Evolutionary conservation across 2,888 invertebrate genomes (phyloP), one percentile per base, ranked within the genome.

Genomic region (Epirrita christyi): DNA sequence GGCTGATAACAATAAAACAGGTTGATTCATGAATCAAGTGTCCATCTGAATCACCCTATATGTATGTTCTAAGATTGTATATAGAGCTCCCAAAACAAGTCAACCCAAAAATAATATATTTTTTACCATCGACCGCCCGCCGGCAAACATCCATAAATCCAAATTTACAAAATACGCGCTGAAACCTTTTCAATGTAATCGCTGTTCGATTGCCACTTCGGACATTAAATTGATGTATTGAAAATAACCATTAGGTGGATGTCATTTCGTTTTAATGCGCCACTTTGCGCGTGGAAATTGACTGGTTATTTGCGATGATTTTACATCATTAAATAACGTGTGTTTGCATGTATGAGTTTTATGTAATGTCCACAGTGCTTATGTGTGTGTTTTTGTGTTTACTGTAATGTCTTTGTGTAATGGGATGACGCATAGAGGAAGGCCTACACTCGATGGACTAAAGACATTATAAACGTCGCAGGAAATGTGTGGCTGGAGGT

Each of bases 141-240:
- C 55, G 59, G 59, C 59, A 43, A 54, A 59, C 59, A 59, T 15
- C 4, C 8, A 28, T 11, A 49, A 38, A 13, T 0, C 32, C 14
- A 37, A 50, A 32, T 49, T 36, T 53, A 45, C 59, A 45, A 61
- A 66, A 57, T 69, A 64, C 56, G 50, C 55, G 45, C 41, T 34
- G 51, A 55, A 55, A 29, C 61, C 45, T 61, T 67, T 62, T 53
- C 57, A 61, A 65, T 58, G 61, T 71, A 71, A 69, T 71, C 68
- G 64, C 59, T 70, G 68, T 66, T 70, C 69, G 64, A 70, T 58
- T 32, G 65, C 67, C 65, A 65, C 64, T 66, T 64, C 64, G 56
- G 59, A 56, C 64, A 67, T 71, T 76, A 50, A 73, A 75, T 73
- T 73, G 75, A 51, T 46, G 55, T 63, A 69, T 72, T 74, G 71